Percentiles rank a stretch among this genome's conserved stretches.
These are phyloP conservation scores for Oreocharis arfaki DNA, from an alignment of 2,113 vertebrate species.

Conservation along the genomic window DNA sequence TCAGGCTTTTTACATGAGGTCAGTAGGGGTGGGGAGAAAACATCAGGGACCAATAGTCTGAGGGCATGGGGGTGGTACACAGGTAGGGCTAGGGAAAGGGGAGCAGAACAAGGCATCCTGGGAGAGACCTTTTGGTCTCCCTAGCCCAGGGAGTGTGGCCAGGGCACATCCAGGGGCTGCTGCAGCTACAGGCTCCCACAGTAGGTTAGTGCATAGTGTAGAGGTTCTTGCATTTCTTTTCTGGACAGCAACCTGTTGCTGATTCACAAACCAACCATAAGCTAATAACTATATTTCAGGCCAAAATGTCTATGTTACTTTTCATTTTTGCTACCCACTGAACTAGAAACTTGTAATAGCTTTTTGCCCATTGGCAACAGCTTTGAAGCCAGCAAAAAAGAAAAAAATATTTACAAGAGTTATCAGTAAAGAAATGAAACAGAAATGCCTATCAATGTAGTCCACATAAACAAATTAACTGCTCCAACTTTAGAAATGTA, in stretches of 20 bases:
- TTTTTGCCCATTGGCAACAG: neutral
- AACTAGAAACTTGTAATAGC: neutral
- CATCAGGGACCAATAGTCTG: too few species aligned
- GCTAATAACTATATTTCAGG: neutral
- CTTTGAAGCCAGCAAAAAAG: neutral
- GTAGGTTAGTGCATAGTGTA: neutral
- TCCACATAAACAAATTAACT: neutral
- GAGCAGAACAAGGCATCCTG: too few species aligned
- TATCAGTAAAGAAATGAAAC: slow-evolving; percentile 13
- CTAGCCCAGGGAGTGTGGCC: too few species aligned
- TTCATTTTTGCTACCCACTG: neutral
- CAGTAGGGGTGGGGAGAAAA: too few species aligned
- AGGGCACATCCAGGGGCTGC: too few species aligned
- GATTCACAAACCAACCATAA: neutral
- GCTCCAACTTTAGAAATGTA: neutral
- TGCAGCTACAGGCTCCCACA: too few species aligned
- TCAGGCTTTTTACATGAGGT: too few species aligned
- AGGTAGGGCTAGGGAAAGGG: too few species aligned
- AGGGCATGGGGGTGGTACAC: too few species aligned
- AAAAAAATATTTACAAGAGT: neutral
- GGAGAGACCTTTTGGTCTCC: too few species aligned
- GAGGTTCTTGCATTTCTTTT: neutral
- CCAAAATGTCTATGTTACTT: neutral
- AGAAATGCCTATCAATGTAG: neutral
- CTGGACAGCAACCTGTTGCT: neutral